Percentiles rank a stretch among this genome's conserved stretches.
These are phyloP conservation scores for Platysteira castanea DNA, from an alignment of 2,113 vertebrate genomes.

Conservation along the genomic window DNA sequence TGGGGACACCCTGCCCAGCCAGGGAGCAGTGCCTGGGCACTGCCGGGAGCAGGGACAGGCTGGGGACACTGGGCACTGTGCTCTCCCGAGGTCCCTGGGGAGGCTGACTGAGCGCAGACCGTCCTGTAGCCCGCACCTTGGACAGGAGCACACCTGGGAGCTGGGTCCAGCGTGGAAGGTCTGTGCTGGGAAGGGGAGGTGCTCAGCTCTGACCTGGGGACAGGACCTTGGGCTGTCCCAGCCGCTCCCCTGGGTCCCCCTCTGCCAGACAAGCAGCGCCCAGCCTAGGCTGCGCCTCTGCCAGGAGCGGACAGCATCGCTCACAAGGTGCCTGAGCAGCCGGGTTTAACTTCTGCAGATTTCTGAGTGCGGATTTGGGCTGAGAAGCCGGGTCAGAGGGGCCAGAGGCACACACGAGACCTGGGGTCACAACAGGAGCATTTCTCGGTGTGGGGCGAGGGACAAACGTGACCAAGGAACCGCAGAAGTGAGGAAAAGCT, in stretches of 20 bases:
- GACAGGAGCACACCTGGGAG: not conserved
- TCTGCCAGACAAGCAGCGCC: not conserved
- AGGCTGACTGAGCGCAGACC: not conserved
- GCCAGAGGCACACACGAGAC: not conserved
- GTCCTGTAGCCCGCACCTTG: not conserved
- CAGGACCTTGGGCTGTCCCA: not conserved
- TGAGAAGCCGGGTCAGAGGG: not conserved
- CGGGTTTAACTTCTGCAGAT: not conserved
- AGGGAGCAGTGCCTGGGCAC: not conserved
- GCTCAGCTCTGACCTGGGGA: not conserved
- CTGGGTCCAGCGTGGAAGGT: not conserved
- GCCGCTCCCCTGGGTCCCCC: not conserved
- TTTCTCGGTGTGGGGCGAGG: not conserved
- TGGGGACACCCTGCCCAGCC: not conserved
- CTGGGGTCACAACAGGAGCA: rapidly evolving
- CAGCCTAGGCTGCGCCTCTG: not conserved
- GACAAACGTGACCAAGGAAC: not conserved
- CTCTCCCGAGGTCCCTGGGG: not conserved
- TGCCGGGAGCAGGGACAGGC: too few relatives aligned
- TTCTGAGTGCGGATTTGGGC: not conserved
- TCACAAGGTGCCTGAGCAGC: not conserved
- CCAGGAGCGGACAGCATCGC: rapidly evolving
- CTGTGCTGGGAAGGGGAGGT: not conserved
- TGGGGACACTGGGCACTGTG: not conserved
- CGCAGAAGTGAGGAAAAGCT: not conserved